A percentile compares a stretch with the other conserved stretches of the same genome.
phyloP scores from a whole-genome alignment of 1,140 invertebrate genomes.

The Prorops nasuta region DNA sequence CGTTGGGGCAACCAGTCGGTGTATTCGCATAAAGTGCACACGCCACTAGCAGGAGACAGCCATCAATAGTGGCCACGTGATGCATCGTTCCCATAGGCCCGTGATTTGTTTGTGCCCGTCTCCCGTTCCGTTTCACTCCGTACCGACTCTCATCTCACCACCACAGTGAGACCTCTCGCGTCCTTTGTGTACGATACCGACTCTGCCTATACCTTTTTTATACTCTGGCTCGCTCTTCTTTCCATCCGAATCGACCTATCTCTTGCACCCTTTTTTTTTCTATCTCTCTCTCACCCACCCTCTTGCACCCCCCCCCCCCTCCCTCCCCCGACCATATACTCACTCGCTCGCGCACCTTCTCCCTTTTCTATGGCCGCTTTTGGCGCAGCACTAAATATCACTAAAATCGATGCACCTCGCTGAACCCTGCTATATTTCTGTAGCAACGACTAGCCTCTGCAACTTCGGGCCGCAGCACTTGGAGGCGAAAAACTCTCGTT shows the following conservation, averaged over 20 bases:
- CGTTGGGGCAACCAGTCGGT: slow-evolving; percentile 8
- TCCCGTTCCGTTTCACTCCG: background rate
- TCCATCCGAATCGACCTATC: background rate
- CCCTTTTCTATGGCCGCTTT: too few species aligned
- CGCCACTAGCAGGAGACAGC: slow-evolving; percentile 33
- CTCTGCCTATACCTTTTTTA: slow-evolving; percentile 3
- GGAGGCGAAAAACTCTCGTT: too few species aligned
- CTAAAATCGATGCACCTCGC: too few species aligned
- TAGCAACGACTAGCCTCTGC: too few species aligned
- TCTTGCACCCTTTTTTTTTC: too few species aligned
- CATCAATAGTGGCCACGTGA: slow-evolving; percentile 29
- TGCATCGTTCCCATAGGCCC: slow-evolving; percentile 20
- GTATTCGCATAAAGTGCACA: slow-evolving; percentile 15
- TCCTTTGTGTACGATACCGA: slow-evolving; percentile 5
- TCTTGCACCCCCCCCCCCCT: too few species aligned
- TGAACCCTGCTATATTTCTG: too few species aligned
- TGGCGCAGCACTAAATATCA: too few species aligned
- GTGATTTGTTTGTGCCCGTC: slow-evolving; percentile 14
- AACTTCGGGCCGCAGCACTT: too few species aligned
- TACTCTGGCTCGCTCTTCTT: slow-evolving; percentile 4
- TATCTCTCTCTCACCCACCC: too few species aligned
- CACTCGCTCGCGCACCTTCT: too few species aligned
- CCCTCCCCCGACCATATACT: too few species aligned
- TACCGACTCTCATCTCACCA: background rate
- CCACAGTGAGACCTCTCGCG: slow-evolving; percentile 3